Base-by-base conservation (phyloP, 2,888 invertebrate genomes). In the Mesodorylaimus sp. region DNA sequence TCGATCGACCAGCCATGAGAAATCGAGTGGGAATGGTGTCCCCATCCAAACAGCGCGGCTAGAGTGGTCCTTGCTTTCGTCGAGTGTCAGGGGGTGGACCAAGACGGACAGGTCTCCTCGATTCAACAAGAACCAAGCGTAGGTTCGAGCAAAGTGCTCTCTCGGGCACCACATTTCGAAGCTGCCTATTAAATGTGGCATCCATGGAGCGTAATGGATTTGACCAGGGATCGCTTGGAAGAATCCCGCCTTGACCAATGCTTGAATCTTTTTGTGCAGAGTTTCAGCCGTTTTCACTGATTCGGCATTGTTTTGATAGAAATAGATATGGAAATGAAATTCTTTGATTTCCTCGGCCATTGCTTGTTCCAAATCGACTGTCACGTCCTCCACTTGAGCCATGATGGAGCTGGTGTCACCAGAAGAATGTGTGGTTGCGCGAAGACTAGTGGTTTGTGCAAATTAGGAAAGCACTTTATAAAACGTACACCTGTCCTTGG, bases 81-180 rank as follows among this genome's bases (percentile, higher is more conserved):
- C 25, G 21, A 28, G 5, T 25, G 51, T 51, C 39, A 51, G 42
- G 7, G 51, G 51, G 28, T 51, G 51, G 3, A 51, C 16, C 1
- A 51, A 52, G 2, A 51, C 51, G 13, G 51, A 51, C 24, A 28
- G 51, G 24, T 48, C 28, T 39, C 51, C 51, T 13, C 51, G 53
- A 42, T 51, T 48, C 3, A 52, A 45, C 7, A 36, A 13, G 26
- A 19, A 50, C 1, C 21, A 47, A 19, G 37, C 27, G 21, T 25
- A 51, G 32, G 37, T 37, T 2, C 38, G 37, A 26, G 37, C 26
- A 16, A 41, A 52, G 39, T 42, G 41, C 24, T 39, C 38, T 16
- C n/a, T 38, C 36, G 28, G 28, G 24, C 27, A 26, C 28, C 47
- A 47, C 3, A 45, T 21, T n/a, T 47, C 27, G 47, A n/a, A 47